phyloP scores from a whole-genome alignment of 2,113 vertebrate genomes.

The Centrocercus urophasianus region DNA sequence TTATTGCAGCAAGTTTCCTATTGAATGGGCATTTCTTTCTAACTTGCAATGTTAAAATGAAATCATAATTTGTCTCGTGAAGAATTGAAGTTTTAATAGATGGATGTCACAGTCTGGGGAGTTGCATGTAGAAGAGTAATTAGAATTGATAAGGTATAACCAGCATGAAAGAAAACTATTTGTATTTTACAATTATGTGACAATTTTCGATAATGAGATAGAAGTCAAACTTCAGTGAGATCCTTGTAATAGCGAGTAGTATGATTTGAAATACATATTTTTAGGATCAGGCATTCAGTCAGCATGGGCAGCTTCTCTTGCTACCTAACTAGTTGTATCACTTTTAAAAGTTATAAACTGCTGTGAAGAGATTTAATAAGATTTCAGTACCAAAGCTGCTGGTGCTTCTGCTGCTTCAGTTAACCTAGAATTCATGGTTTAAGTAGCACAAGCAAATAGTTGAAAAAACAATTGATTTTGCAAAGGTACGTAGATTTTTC shows the following conservation, averaged over 20 bases:
- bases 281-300: neutral
- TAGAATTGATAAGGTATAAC: neutral
- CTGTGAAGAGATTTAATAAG: neutral
- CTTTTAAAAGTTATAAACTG: neutral
- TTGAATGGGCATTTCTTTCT: neutral
- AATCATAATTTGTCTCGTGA: neutral
- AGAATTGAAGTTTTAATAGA: neutral
- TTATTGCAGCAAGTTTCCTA: neutral
- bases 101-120: neutral
- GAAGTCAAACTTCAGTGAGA: neutral
- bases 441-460: neutral
- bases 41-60: neutral
- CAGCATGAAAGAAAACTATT: neutral
- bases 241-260: neutral
- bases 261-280: neutral
- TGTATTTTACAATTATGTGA: neutral
- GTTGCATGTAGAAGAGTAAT: neutral
- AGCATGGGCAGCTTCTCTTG: neutral
- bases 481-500: neutral
- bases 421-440: neutral
- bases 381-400: neutral
- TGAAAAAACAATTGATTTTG: neutral
- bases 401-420: neutral
- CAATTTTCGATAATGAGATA: neutral
- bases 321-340: neutral